Conservation (phyloP, 2,888 invertebrate species). For the Microctonus brassicae region DNA sequence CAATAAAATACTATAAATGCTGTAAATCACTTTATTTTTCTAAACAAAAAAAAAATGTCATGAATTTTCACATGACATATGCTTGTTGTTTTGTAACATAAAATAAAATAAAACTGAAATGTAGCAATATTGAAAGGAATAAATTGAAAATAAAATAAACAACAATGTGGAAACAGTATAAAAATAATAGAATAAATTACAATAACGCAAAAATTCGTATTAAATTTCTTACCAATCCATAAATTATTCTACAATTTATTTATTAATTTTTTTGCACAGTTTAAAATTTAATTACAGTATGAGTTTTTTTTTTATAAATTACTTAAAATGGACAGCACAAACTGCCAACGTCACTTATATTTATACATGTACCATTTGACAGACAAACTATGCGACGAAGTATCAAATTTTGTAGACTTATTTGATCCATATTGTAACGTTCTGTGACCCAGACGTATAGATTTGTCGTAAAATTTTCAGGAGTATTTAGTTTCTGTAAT, state of each 20-base stretch:
- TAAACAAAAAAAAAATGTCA: slow-evolving; percentile 36
- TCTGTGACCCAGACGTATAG: slow-evolving; percentile 48
- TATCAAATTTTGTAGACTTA: slow-evolving; percentile 46
- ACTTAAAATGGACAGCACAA: slow-evolving; percentile 53
- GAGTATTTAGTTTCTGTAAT: slow-evolving; percentile 47
- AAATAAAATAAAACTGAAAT: not conserved
- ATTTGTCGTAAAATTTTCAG: slow-evolving; percentile 50
- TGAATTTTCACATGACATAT: slow-evolving; percentile 32
- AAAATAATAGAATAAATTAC: slow-evolving; percentile 17
- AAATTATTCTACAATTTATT: too few species aligned
- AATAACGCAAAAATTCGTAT: not conserved
- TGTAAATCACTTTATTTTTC: slow-evolving; percentile 48
- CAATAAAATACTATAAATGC: slow-evolving; percentile 34
- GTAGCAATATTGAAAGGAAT: slow-evolving; percentile 27
- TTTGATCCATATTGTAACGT: slow-evolving; percentile 43
- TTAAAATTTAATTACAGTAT: too few species aligned
- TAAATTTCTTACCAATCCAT: not conserved
- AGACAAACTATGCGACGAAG: slow-evolving; percentile 45
- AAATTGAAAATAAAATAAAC: slow-evolving; percentile 12
- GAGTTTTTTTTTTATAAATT: not conserved
- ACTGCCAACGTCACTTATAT: slow-evolving; percentile 50
- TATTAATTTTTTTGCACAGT: too few species aligned
- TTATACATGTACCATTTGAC: slow-evolving; percentile 46
- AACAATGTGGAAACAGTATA: slow-evolving; percentile 23
- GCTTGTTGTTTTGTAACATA: slow-evolving; percentile 26